Evolutionary conservation across 2,888 invertebrate species (phyloP), one percentile per base, ranked within the genome.

Genomic region (Lepidocyrtinus sp.): DNA sequence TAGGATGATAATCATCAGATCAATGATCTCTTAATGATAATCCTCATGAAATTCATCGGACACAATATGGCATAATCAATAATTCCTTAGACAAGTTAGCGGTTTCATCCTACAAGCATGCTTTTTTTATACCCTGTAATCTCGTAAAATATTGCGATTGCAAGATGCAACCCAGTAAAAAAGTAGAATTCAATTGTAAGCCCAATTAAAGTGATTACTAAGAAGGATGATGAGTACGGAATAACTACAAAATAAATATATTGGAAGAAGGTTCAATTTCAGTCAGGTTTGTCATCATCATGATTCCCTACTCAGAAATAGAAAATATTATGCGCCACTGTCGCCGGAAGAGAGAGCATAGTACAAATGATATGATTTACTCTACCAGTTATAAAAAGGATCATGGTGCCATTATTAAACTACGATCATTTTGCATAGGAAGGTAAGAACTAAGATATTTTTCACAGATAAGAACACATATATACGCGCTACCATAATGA

Each of bases 271-370:
- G 50, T 1, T 50, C 2, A 50, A 50, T 50, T 50, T 50, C 50
- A 50, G 15, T n/a, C n/a, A n/a, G 50, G 50, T 50, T 50, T 50
- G 50, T 50, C 15, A 36, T 36, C 36, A 36, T 36, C 36, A 36
- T 36, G 36, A 50, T 50, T 50, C 50, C 15, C 50, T n/a, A n/a
- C 2, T 50, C 15, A 12, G 17, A 12, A 12, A 7, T n/a, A 12
- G 50, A 17, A 50, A 12, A 50, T 36, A 36, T 50, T 50, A 50
- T 7, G 27, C 5, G 27, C 65, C 24, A 59, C 61, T 76, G 76
- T 76, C 71, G 65, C 76, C 71, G 70, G 76, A 59, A 76, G 70
- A 70, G 50, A 50, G 50, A 50, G 50, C 50, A 50, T 5, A 36
- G 12, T 7, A 50, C n/a, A 12, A 50, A 50, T 70, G 64, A 45